Evolutionary conservation across 1,140 invertebrate species (phyloP).

Genomic region (Halesus radiatus): DNA sequence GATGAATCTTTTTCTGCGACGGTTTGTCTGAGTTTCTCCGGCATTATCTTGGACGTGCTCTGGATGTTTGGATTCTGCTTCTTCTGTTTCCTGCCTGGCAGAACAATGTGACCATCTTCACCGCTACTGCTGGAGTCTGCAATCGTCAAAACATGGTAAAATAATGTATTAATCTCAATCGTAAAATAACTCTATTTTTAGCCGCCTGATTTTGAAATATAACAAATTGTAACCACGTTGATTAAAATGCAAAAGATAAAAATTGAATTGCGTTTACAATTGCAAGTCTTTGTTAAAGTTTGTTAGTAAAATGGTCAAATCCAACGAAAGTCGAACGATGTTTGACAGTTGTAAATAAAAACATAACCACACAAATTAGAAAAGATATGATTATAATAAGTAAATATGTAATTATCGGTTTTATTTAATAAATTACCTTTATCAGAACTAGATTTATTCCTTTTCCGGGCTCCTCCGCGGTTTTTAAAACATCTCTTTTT

Average conservation of each 20-base stretch:
- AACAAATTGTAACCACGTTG: too few species aligned
- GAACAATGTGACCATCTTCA: constrained; percentile 13
- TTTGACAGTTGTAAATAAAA: constrained; percentile 16
- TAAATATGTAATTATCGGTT: background rate
- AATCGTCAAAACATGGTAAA: background rate
- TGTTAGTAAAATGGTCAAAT: background rate
- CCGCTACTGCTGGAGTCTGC: constrained; percentile 39
- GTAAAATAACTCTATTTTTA: too few species aligned
- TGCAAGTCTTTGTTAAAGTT: too few species aligned
- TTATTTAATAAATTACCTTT: constrained; percentile 34
- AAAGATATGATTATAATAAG: too few species aligned
- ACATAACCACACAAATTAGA: constrained; percentile 9
- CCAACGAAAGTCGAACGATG: background rate
- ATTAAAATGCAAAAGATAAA: too few species aligned
- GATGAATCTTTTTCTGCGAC: constrained; percentile 3
- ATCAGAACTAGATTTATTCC: constrained; percentile 40
- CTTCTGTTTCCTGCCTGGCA: constrained; percentile 39
- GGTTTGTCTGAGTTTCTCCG: constrained; percentile 2
- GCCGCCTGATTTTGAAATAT: too few species aligned
- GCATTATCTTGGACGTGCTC: constrained; percentile 27
- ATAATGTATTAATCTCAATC: too few species aligned
- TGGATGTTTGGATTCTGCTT: constrained; percentile 54
- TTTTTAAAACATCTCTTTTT: constrained; percentile 45
- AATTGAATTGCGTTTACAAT: too few species aligned
- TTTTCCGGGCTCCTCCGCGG: constrained; percentile 35